phyloP scores from a whole-genome alignment of 2,113 vertebrate species.

The Pangasianodon hypophthalmus region DNA sequence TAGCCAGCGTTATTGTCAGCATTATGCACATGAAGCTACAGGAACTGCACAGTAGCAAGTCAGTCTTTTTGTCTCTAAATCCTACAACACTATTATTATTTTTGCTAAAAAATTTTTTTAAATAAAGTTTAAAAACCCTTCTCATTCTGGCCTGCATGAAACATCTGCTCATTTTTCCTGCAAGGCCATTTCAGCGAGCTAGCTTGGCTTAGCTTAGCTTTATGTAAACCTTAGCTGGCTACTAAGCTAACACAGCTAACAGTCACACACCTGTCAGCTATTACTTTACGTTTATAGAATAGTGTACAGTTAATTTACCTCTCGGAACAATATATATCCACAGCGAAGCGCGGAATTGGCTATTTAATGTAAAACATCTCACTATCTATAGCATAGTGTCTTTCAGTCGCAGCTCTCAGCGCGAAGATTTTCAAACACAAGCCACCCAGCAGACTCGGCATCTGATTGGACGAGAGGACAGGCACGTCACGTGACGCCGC shows the following conservation, averaged over 20 bases:
- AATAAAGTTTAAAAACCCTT: background rate
- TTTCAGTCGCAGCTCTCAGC: slow-evolving; percentile 36
- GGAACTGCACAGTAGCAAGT: background rate
- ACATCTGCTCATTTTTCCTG: background rate
- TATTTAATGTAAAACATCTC: background rate
- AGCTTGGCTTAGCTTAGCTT: background rate
- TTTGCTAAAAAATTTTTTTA: background rate
- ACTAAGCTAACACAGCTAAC: background rate
- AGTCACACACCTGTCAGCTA: background rate
- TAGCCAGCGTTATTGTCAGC: background rate
- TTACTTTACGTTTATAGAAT: background rate
- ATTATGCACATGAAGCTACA: background rate
- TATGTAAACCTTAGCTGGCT: background rate
- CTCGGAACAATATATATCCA: background rate
- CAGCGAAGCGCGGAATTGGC: background rate
- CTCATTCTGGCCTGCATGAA: background rate
- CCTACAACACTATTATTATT: background rate
- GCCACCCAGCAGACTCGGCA: slow-evolving; percentile 50
- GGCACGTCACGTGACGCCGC: slow-evolving; percentile 47
- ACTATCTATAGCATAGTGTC: background rate
- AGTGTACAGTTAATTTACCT: slow-evolving; percentile 26
- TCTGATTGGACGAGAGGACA: slow-evolving; percentile 60
- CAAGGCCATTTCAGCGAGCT: background rate
- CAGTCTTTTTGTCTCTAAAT: background rate
- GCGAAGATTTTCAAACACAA: slow-evolving; percentile 76